Conservation (phyloP, 2,888 invertebrate genomes). For the Chymomyza fuscimana region DNA sequence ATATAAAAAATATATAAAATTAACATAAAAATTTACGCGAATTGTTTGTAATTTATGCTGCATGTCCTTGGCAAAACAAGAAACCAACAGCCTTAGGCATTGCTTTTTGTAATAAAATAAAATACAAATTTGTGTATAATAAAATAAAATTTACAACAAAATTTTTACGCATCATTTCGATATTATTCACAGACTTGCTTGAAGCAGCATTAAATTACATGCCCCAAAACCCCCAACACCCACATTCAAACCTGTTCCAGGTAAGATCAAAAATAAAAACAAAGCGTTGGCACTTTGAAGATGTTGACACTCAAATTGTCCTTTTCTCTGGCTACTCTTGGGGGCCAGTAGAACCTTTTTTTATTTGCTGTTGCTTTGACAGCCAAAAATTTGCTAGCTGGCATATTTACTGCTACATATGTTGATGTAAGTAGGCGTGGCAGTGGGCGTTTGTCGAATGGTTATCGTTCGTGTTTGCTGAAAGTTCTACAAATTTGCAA, state of each 20-base stretch:
- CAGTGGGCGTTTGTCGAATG: neutral
- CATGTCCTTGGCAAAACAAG: neutral
- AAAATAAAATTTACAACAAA: conserved; percentile 41
- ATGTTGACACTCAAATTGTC: conserved; percentile 59
- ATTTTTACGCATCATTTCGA: conserved; percentile 40
- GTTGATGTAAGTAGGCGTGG: conserved; percentile 19
- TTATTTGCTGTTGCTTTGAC: neutral
- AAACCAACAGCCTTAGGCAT: neutral
- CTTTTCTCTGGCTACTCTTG: conserved; percentile 53
- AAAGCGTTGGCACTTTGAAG: conserved; percentile 64
- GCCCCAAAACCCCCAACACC: conserved; percentile 9
- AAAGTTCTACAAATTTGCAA: conserved; percentile 3
- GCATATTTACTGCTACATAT: neutral
- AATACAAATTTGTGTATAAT: conserved; percentile 35
- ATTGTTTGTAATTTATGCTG: conserved; percentile 37
- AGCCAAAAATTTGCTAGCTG: neutral
- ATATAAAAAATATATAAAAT: conserved; percentile 6
- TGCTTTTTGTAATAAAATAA: conserved; percentile 25
- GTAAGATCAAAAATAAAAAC: conserved; percentile 62
- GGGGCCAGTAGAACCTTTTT: conserved; percentile 4
- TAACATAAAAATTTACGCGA: conserved; percentile 8
- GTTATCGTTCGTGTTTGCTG: neutral
- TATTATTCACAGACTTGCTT: conserved; percentile 38
- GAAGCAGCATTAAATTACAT: conserved; percentile 56
- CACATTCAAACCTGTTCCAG: conserved; percentile 13